Evolutionary conservation across 2,113 vertebrate genomes (phyloP).

Genomic region (Rhegmatorhina hoffmannsi): DNA sequence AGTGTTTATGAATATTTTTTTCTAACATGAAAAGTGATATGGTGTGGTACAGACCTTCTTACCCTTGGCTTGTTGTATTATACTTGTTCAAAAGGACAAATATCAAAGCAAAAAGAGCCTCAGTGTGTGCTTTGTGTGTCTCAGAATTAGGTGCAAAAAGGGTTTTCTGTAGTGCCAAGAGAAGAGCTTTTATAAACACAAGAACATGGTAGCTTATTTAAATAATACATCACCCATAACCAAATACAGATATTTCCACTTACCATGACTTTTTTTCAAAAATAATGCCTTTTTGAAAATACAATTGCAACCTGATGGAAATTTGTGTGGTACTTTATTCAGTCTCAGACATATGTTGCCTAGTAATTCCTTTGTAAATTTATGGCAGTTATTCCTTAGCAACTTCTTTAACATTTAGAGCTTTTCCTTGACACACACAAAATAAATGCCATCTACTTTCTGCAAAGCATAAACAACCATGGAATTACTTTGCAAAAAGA

Average conservation of each 20-base stretch:
- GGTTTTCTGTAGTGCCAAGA: background rate
- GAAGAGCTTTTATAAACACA: background rate
- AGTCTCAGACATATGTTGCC: background rate
- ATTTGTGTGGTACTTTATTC: background rate
- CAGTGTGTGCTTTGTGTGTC: background rate
- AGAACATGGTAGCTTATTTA: background rate
- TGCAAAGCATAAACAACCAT: conserved; percentile 47
- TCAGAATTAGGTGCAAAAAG: background rate
- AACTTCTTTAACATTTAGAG: conserved; percentile 36
- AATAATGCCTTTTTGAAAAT: background rate
- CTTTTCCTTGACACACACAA: conserved; percentile 32
- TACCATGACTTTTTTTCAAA: background rate
- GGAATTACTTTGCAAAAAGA: conserved; percentile 44
- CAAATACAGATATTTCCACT: background rate
- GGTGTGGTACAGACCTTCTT: background rate
- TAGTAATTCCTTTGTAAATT: conserved; percentile 32
- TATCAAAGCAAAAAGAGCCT: background rate
- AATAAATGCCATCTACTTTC: conserved; percentile 38
- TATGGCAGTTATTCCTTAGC: conserved; percentile 35
- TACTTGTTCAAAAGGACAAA: background rate
- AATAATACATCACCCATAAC: background rate
- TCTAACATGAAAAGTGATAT: background rate
- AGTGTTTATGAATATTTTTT: background rate
- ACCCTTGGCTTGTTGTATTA: background rate
- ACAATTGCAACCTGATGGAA: background rate